Evolutionary conservation across 2,888 invertebrate species (phyloP).

Genomic region (Dorcus parallelipipedus): DNA sequence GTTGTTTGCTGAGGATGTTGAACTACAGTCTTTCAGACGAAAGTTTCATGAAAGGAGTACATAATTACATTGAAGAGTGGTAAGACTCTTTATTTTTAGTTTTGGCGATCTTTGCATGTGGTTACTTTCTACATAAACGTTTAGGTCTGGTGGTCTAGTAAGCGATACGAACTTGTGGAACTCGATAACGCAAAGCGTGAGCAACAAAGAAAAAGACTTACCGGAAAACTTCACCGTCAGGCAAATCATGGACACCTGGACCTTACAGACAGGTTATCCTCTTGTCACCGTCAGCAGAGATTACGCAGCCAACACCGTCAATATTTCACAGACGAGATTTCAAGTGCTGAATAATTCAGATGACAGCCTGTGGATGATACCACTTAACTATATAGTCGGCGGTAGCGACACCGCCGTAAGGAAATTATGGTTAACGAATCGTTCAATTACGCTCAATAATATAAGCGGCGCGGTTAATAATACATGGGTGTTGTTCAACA

Average conservation of each 20-base stretch:
- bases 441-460: constrained; percentile 6
- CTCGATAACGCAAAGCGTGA: constrained; percentile 3
- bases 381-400: constrained; percentile 52
- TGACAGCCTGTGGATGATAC: constrained; percentile 56
- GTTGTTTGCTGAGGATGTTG: constrained; percentile 59
- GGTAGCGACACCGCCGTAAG: constrained; percentile 21
- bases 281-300: constrained; percentile 58
- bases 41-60: constrained; percentile 54
- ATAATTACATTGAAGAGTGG: constrained; percentile 56
- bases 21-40: constrained; percentile 55
- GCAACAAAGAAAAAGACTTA: constrained; percentile 1
- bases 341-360: constrained; percentile 32
- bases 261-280: constrained; percentile 68
- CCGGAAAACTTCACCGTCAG: constrained; percentile 53
- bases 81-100: constrained; percentile 35
- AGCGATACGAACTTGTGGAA: constrained; percentile 66
- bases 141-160: constrained; percentile 59
- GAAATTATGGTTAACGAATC: constrained; percentile 36
- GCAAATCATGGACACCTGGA: constrained; percentile 69
- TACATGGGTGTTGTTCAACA: constrained; percentile 61
- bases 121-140: too few relatives aligned
- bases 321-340: constrained; percentile 52
- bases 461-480: constrained; percentile 20
- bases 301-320: constrained; percentile 49
- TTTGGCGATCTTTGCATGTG: constrained; percentile 2